Evolutionary conservation across 2,888 invertebrate species (phyloP), one percentile per base, ranked within the genome.

Genomic region (Parnassius glacialis): DNA sequence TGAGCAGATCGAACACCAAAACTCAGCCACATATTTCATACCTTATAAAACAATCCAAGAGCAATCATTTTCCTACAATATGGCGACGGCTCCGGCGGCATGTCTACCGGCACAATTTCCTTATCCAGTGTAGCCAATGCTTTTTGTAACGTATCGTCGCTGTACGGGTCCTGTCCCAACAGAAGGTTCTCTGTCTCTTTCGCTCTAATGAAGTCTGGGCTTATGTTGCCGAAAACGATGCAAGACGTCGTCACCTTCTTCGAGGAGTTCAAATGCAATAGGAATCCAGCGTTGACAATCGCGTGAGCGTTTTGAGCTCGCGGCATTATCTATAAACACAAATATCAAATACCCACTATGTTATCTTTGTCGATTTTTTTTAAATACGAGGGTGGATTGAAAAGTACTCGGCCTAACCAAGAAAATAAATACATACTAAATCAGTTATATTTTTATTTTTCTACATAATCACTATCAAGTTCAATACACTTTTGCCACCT

Each of bases 11-110:
- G 7, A 34, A 7, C 1, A 34, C 34, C 34, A 5, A 34, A 34
- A 34, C 5, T 3, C 34, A 34, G 7, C 7, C 34, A 3, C 11
- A 10, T 41, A 43, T 1, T 11, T 3, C 47, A 7, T 79, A 95
- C 96, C 93, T 97, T 97, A 80, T 97, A 97, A 75, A 97, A 94
- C n/a, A 97, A 85, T 7, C 94, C 93, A 61, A 95, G 88, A 0
- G 97, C 95, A 10, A 97, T 84, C 11, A 91, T 90, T 72, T 94
- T 94, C 41, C 96, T 92, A 73, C 95, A 97, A 47, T 86, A 87
- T 0, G 95, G 94, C 0, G 94, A 92, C 0, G 95, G 93, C 73
- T 96, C 95, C 0, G 95, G 94, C 0, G 94, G 90, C 13, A 91
- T 81, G 12, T 92, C 86, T 62, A 94, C 94, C 0, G 96, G 95